Base-by-base conservation (phyloP, 2,888 invertebrate species). In the Hemaris fuciformis region DNA sequence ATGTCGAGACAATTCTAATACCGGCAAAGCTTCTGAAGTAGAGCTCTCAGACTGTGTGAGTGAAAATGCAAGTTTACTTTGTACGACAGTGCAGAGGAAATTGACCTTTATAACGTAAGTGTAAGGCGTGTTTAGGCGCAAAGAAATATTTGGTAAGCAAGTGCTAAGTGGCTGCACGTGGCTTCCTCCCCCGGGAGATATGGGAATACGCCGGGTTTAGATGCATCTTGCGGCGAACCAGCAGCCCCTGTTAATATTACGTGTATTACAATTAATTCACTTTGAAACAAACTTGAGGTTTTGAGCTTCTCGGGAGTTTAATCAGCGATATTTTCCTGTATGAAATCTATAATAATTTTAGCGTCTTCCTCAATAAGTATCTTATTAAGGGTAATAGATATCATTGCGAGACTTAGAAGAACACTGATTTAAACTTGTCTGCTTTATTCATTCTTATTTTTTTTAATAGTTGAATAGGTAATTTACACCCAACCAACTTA, bases 111-210 rank as follows among this genome's bases (percentile, higher is more conserved):
- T 73, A 65, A 59, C 66, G 68, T 66, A 61, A 65, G 62, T n/a
- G 67, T 74, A 76, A 76, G 72, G 72, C 77, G 76, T 74, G 75
- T 74, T 79, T 82, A 74, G 77, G 66, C 72, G 70, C 81, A 80
- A 76, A 75, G 73, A 74, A 76, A 73, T 75, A 76, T 79, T 76
- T 82, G 81, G 83, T 83, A 79, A 78, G 74, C 71, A 78, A 83
- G 86, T 84, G 87, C 84, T 91, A 91, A 91, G 91, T 90, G 88
- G 87, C 77, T 85, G 86, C 90, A 88, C 88, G 90, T 89, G 88
- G 88, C 77, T 72, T 68, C 70, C 75, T 85, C 91, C 81, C 79
- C 61, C 67, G 85, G 81, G 87, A 81, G 72, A 71, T 74, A 66
- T 73, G 75, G 75, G 82, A 84, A 87, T 84, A 88, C 83, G 78